These are phyloP conservation scores for Taenioides sp. DNA, from an alignment of 2,797 vertebrate genomes.

Conservation along the genomic window DNA sequence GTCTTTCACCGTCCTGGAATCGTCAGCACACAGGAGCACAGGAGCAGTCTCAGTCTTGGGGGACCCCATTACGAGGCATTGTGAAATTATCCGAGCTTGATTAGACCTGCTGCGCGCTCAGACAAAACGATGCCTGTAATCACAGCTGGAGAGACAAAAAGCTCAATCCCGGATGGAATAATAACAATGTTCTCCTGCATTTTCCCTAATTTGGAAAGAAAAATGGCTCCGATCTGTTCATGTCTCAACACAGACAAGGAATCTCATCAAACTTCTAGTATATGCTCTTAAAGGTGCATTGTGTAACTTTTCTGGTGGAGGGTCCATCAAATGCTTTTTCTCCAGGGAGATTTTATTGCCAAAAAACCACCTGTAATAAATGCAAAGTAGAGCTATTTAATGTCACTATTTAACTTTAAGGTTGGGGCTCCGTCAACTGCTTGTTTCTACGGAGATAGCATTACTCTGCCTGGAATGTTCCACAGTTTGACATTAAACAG, in stretches of 20 bases:
- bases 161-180: slow-evolving; percentile 36
- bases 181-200: slow-evolving; percentile 28
- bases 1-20: slow-evolving; percentile 15
- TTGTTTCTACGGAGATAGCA: too few relatives aligned
- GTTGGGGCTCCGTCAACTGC: too few relatives aligned
- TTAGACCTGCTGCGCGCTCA: slow-evolving; percentile 62
- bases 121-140: slow-evolving; percentile 53
- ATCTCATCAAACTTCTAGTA: background rate
- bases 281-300: background rate
- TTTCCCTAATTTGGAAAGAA: slow-evolving; percentile 37
- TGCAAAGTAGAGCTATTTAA: too few relatives aligned
- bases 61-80: slow-evolving; percentile 60
- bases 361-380: too few relatives aligned
- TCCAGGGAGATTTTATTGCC: too few relatives aligned
- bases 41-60: slow-evolving; percentile 53
- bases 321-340: too few relatives aligned
- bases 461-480: too few relatives aligned
- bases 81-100: slow-evolving; percentile 63
- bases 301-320: too few relatives aligned
- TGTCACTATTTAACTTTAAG: too few relatives aligned
- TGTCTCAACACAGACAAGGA: slow-evolving; percentile 3
- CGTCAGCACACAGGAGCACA: slow-evolving; percentile 47
- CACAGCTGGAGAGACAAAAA: slow-evolving; percentile 59
- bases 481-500: too few relatives aligned
- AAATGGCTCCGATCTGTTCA: slow-evolving; percentile 4